Conservation (phyloP, 2,113 vertebrate species). For the Engraulis encrasicolus region DNA sequence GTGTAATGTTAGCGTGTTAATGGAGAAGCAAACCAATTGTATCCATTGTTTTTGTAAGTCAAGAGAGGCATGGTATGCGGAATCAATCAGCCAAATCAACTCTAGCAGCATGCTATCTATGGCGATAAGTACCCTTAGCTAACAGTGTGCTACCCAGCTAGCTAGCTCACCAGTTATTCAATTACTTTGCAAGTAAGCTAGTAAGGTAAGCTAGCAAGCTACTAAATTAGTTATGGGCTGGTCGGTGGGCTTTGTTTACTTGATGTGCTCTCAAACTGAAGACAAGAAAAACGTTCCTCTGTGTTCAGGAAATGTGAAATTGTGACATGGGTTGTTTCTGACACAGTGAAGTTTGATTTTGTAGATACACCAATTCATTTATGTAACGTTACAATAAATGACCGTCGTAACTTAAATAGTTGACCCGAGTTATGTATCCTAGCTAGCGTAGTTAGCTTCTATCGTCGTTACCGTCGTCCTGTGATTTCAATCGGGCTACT, state of each 20-base stretch:
- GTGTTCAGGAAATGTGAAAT: neutral
- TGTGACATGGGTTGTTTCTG: neutral
- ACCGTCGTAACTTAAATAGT: neutral
- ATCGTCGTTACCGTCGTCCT: neutral
- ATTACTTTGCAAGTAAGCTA: neutral
- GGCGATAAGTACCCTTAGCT: neutral
- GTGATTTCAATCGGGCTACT: neutral
- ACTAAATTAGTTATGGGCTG: neutral
- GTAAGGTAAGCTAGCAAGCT: neutral
- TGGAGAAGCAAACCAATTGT: neutral
- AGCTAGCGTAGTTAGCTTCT: neutral
- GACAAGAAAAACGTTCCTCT: neutral
- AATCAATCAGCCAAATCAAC: neutral
- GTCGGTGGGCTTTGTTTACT: neutral
- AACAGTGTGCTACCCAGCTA: neutral
- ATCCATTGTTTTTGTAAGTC: neutral
- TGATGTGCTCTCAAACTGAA: neutral
- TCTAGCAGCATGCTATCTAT: neutral
- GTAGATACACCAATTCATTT: neutral
- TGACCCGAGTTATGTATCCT: neutral
- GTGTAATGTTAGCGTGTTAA: neutral
- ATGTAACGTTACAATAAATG: neutral
- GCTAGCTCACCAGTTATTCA: neutral
- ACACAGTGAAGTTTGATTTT: neutral
- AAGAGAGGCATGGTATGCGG: neutral